Conservation (phyloP, 1,140 invertebrate genomes). For the Leptinotarsa defecta region DNA sequence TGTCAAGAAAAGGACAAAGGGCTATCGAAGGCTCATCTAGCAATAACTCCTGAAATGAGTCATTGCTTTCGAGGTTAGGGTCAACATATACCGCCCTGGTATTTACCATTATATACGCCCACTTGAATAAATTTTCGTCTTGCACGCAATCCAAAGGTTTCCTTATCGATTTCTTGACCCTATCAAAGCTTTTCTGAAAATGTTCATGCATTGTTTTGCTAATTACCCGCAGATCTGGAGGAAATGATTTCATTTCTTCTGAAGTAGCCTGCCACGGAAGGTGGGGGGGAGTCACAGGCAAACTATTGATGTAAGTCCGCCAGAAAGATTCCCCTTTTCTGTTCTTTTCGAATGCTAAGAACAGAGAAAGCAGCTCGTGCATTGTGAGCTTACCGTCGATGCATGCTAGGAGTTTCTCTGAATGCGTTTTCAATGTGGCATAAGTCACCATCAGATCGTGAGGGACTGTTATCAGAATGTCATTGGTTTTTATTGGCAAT, state of each 20-base stretch:
- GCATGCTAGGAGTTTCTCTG: neutral
- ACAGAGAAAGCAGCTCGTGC: conserved; percentile 65
- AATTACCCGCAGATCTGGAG: conserved; percentile 52
- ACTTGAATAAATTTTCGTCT: conserved; percentile 57
- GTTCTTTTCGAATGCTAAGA: conserved; percentile 63
- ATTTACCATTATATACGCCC: conserved; percentile 76
- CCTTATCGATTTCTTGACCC: conserved; percentile 43
- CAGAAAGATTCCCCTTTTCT: conserved; percentile 55
- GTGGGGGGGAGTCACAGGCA: conserved; percentile 62
- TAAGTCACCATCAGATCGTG: conserved; percentile 61
- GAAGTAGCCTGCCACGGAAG: conserved; percentile 59
- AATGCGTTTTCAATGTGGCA: conserved; percentile 25
- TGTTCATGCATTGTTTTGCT: conserved; percentile 50
- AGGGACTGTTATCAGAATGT: conserved; percentile 62
- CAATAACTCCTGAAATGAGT: conserved; percentile 41
- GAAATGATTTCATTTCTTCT: conserved; percentile 55
- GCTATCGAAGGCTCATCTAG: conserved; percentile 65
- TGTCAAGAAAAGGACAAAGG: conserved; percentile 77
- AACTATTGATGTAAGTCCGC: conserved; percentile 62
- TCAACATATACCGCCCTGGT: conserved; percentile 70
- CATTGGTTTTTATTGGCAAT: conserved; percentile 53
- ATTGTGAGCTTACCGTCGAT: conserved; percentile 54
- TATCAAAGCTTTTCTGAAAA: conserved; percentile 49
- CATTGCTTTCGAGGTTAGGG: conserved; percentile 44
- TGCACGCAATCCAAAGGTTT: conserved; percentile 53